Evolutionary conservation across 1,140 invertebrate species (phyloP), one percentile per base, ranked within the genome.

Genomic region (Drosophila cardini): DNA sequence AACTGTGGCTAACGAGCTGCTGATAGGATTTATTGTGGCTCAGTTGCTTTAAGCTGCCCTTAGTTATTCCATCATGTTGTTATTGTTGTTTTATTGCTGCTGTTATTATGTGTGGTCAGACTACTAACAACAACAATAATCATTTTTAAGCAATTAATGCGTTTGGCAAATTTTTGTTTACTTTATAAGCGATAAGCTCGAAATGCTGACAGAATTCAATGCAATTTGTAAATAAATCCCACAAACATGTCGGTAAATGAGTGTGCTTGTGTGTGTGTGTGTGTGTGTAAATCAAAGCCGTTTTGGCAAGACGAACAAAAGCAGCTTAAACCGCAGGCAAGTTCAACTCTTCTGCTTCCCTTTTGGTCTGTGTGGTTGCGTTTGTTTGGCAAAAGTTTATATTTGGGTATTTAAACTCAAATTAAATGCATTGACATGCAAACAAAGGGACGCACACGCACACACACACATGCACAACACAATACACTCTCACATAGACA

Each of bases 371-470:
- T 77, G 80, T 46, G 84, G 79, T 82, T 82, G 72, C 75, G 83
- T 77, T 83, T 87, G 83, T 89, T 87, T 87, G 84, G 53, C 76
- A 72, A 68, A 89, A 89, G 80, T 89, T 89, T 89, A 89, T 89
- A 90, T 89, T 89, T 84, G 84, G 80, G 84, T 80, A 89, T 89
- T 89, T 89, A 89, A 89, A 89, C 84, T 84, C 73, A 81, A 90
- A 89, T 89, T 90, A 89, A 89, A 89, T 89, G 81, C 84, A 89
- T 89, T 89, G 80, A 64, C 77, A 90, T 84, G 85, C 78, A 90
- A 84, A 89, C 85, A 89, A 90, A 89, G 77, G 40, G 43, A 15
- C 62, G 30, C 40, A 34, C 36, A 53, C 38, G 26, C 32, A 42
- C 38, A 46, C 21, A 56, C 30, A 45, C 8, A 48, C 45, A 45